phyloP scores from a whole-genome alignment of 2,888 invertebrate genomes.

The Lasioglossum zephyrum region DNA sequence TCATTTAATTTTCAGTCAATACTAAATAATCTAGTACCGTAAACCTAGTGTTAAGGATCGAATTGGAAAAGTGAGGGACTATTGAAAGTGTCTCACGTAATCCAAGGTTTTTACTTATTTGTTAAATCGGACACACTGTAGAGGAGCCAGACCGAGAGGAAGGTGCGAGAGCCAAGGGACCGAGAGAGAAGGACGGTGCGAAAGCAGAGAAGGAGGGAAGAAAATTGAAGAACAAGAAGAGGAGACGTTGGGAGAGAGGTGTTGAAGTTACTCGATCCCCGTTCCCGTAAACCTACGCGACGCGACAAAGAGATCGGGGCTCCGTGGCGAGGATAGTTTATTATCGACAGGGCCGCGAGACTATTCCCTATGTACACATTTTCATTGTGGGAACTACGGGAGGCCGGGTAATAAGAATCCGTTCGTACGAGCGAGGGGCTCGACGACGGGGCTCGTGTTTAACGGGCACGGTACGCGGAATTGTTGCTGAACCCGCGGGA shows the following conservation, averaged over 20 bases:
- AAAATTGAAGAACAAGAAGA: slow-evolving; percentile 46
- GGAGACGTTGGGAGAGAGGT: slow-evolving; percentile 42
- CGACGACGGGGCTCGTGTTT: slow-evolving; percentile 2
- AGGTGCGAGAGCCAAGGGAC: slow-evolving; percentile 32
- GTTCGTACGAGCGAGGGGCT: slow-evolving; percentile 33
- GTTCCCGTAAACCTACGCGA: slow-evolving; percentile 71
- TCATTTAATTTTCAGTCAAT: too few species aligned
- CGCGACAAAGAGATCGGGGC: slow-evolving; percentile 69
- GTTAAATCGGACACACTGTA: slow-evolving; percentile 12
- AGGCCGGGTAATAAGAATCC: slow-evolving; percentile 51
- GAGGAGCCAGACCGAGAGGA: slow-evolving; percentile 56
- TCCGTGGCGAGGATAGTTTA: slow-evolving; percentile 57
- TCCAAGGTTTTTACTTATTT: background rate
- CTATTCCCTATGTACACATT: slow-evolving; percentile 57
- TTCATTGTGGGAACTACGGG: slow-evolving; percentile 62
- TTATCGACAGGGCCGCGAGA: slow-evolving; percentile 39
- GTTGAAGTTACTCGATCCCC: slow-evolving; percentile 71
- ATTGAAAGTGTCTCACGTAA: background rate
- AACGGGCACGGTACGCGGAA: slow-evolving; percentile 18
- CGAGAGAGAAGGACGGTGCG: slow-evolving; percentile 1
- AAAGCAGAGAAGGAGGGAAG: slow-evolving; percentile 21
- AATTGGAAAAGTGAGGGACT: background rate
- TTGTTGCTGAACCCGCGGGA: background rate
- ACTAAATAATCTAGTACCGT: too few species aligned
- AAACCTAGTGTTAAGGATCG: background rate